phyloP scores from a whole-genome alignment of 2,113 vertebrate genomes.

The Rhombomys opimus region DNA sequence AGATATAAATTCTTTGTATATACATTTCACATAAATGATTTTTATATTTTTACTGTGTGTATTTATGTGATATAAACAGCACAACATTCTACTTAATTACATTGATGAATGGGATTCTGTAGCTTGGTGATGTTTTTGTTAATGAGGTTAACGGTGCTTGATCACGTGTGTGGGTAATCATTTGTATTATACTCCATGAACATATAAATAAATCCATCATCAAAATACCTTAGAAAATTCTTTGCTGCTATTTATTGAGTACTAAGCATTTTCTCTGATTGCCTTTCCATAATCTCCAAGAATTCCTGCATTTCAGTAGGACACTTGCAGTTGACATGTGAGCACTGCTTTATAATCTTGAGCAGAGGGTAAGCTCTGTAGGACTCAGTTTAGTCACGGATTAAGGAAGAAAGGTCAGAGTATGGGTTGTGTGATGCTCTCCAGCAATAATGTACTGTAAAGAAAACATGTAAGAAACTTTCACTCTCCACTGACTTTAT shows the following conservation, averaged over 20 bases:
- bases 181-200: not conserved
- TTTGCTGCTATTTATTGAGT: not conserved
- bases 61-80: not conserved
- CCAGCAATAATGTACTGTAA: not conserved
- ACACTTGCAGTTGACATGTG: not conserved
- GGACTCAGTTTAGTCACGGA: not conserved
- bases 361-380: not conserved
- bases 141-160: slow-evolving; percentile 2
- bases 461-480: not conserved
- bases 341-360: not conserved
- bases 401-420: not conserved
- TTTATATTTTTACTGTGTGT: not conserved
- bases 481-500: not conserved
- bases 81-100: not conserved
- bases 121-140: not conserved
- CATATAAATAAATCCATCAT: slow-evolving; percentile 1
- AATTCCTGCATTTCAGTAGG: not conserved
- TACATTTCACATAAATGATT: not conserved
- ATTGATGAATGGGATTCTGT: not conserved
- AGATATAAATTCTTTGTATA: slow-evolving; percentile 9
- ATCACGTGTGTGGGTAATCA: not conserved
- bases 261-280: slow-evolving; percentile 15
- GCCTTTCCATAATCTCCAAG: not conserved
- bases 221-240: slow-evolving; percentile 12
- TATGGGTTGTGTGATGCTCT: not conserved